A percentile compares a stretch with the other conserved stretches of the same genome.
Conservation (phyloP, 2,888 invertebrate species). For the Taenaris catops region DNA sequence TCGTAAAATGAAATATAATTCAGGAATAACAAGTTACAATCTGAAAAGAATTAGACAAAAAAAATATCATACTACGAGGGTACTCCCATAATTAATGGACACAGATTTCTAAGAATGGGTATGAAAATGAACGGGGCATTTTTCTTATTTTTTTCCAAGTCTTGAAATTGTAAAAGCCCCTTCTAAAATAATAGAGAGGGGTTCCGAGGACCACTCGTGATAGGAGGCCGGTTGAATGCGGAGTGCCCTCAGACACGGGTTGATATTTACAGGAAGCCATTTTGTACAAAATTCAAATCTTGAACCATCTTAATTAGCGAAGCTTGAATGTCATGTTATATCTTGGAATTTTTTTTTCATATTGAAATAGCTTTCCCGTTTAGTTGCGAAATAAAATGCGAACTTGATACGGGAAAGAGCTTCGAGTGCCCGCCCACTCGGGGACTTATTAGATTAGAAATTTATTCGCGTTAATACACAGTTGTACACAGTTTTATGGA, state of each 20-base stretch:
- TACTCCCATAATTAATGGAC: conserved; percentile 26
- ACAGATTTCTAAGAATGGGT: conserved; percentile 16
- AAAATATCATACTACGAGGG: too few species aligned
- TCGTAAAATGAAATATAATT: too few species aligned
- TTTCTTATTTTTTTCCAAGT: conserved; percentile 37
- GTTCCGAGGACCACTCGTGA: conserved; percentile 34
- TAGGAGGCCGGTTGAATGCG: conserved; percentile 39
- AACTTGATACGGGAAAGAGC: background rate
- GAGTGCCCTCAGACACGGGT: conserved; percentile 39
- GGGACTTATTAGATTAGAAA: conserved; percentile 4
- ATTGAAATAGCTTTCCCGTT: conserved; percentile 14
- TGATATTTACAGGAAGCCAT: conserved; percentile 46
- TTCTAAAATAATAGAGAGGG: conserved; percentile 52
- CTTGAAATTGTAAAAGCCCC: conserved; percentile 49
- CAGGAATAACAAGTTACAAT: too few species aligned
- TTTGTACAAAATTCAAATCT: conserved; percentile 31
- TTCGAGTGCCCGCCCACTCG: conserved; percentile 1
- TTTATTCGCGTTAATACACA: conserved; percentile 7
- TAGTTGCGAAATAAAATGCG: conserved; percentile 10
- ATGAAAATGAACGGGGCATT: conserved; percentile 31
- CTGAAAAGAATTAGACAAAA: too few species aligned
- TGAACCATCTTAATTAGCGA: conserved; percentile 30
- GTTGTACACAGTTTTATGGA: conserved; percentile 1
- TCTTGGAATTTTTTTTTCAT: conserved; percentile 16
- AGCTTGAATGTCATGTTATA: conserved; percentile 10